Percentiles rank a stretch among this genome's conserved stretches.
Evolutionary conservation across 2,888 invertebrate genomes (phyloP).

Genomic region (Linnaemya vulpina): DNA sequence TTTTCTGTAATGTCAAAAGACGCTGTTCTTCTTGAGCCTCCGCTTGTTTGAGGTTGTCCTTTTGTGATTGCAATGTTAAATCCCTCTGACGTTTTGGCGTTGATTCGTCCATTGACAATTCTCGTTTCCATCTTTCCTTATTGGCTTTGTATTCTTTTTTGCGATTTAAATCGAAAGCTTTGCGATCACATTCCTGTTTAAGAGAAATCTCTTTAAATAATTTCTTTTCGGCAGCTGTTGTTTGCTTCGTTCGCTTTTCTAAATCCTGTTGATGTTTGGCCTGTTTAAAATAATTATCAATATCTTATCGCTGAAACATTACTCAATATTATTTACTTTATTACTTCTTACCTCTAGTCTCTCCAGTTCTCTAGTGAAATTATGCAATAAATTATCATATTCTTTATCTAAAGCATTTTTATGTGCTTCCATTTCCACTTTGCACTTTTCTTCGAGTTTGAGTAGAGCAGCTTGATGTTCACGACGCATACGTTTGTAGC

Average conservation of each 20-base stretch:
- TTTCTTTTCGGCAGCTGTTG: slow-evolving; percentile 95
- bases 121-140: slow-evolving; percentile 98
- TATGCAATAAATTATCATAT: slow-evolving; percentile 95
- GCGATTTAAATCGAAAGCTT: slow-evolving; percentile 95
- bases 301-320: slow-evolving; percentile 9
- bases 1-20: slow-evolving; percentile 93
- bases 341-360: slow-evolving; percentile 87
- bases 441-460: slow-evolving; percentile 97
- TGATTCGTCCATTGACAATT: slow-evolving; percentile 94
- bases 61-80: slow-evolving; percentile 94
- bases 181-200: slow-evolving; percentile 95
- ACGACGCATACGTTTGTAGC: slow-evolving; percentile 98
- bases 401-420: slow-evolving; percentile 97
- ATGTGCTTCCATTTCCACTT: slow-evolving; percentile 98
- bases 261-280: slow-evolving; percentile 90
- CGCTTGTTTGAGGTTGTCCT: slow-evolving; percentile 94
- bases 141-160: slow-evolving; percentile 98
- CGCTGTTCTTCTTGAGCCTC: slow-evolving; percentile 96
- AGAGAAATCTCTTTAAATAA: slow-evolving; percentile 94
- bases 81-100: slow-evolving; percentile 96
- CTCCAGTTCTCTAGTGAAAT: slow-evolving; percentile 95
- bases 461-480: slow-evolving; percentile 98
- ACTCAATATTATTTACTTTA: background rate
- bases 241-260: slow-evolving; percentile 92
- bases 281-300: slow-evolving; percentile 78